Conservation (phyloP, 2,888 invertebrate genomes). For the Cinara cedri region DNA sequence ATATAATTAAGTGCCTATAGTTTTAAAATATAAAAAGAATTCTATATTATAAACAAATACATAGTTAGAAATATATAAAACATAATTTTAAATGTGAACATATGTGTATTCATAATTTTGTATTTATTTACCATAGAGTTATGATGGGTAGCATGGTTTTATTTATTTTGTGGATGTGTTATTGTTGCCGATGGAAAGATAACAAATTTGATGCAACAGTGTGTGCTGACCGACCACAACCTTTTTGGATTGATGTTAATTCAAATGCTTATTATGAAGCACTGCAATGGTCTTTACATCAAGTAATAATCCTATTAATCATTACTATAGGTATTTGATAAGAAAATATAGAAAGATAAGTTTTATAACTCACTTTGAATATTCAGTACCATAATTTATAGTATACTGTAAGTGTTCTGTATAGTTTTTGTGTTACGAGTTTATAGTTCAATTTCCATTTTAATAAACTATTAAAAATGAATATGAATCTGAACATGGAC, state of each 20-base stretch:
- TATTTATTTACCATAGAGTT: constrained; percentile 32
- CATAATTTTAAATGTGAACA: too few relatives aligned
- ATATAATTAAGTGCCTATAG: constrained; percentile 1
- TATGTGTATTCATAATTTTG: not conserved
- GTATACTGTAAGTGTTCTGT: not conserved
- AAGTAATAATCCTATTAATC: constrained; percentile 23
- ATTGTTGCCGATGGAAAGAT: constrained; percentile 58
- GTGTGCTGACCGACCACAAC: constrained; percentile 44
- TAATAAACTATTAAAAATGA: not conserved
- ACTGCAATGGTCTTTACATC: constrained; percentile 47
- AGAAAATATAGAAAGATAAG: too few relatives aligned
- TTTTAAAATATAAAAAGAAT: not conserved
- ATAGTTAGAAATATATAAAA: not conserved
- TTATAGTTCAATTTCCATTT: not conserved
- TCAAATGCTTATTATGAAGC: constrained; percentile 57
- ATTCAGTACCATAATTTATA: too few relatives aligned
- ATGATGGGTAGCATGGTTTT: constrained; percentile 58
- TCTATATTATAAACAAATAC: constrained; percentile 5
- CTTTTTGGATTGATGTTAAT: constrained; percentile 58
- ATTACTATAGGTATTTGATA: too few relatives aligned
- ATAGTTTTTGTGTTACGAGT: not conserved
- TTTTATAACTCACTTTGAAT: too few relatives aligned
- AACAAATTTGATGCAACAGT: constrained; percentile 56
- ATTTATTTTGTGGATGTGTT: constrained; percentile 58
- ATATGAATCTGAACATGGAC: not conserved